Evolutionary conservation across 2,797 vertebrate species (phyloP), one percentile per base, ranked within the genome.

Genomic region (Malacoraja senta): DNA sequence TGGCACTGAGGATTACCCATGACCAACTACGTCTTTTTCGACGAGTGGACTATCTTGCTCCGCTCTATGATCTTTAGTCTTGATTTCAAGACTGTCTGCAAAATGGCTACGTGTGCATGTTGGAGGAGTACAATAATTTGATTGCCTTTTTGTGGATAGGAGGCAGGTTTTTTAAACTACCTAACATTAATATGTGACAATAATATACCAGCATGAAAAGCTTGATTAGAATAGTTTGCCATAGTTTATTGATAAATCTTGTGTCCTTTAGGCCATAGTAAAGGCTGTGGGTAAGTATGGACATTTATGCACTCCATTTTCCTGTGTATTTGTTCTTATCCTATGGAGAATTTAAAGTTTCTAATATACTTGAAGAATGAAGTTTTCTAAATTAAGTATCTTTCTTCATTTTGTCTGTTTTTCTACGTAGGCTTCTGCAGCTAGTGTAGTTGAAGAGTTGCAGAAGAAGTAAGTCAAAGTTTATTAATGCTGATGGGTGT

Each of bases 371-470:
- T 17, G 29, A 65, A 88, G 71, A 29, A 26, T 91, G 17, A 68
- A 26, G 12, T 74, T 26, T 91, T 19, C 38, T 35, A 74, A 74
- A 58, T 76, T n/a, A 92, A 53, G 10, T 13, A 92, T 58, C 35
- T 72, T 72, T 58, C 24, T 72, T 72, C 7, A 8, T 72, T 91
- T 19, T 29, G 19, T 58, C 38, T 83, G 93, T 94, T 94, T 93
- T 94, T 94, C 94, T 93, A 94, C 94, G 93, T 94, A 99, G 98
- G 98, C 96, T 80, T 97, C 96, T 0, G 97, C 98, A 93, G 97
- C 98, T 94, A 98, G 97, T 94, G 97, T 98, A 95, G 98, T 99
- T 94, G 98, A 99, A 94, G 98, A 99, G 94, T 97, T 99, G 93
- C 98, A 99, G 95, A 99, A 99, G 96, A 97, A 98, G 99, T 99